These are phyloP conservation scores for Eurytemora carolleeae DNA, from an alignment of 1,140 invertebrate genomes.

Conservation along the genomic window DNA sequence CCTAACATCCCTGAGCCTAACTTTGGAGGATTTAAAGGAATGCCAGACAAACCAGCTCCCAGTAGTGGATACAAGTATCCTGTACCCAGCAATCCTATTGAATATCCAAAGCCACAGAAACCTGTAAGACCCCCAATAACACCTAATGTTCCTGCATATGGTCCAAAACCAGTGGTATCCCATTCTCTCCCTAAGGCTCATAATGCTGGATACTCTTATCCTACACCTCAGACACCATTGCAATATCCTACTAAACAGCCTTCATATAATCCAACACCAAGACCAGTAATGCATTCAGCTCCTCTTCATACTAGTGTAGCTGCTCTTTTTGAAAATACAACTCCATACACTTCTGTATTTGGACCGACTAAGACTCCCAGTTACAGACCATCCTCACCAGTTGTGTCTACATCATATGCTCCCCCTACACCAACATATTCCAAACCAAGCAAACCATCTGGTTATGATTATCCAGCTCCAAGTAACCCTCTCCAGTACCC, in stretches of 20 bases:
- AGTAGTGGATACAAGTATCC: constrained; percentile 1
- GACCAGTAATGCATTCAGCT: neutral
- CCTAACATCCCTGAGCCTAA: neutral
- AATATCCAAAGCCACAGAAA: neutral
- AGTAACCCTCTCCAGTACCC: neutral
- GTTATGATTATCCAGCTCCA: neutral
- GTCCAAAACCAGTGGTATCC: neutral
- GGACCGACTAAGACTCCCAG: neutral
- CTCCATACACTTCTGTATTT: neutral
- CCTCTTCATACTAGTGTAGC: neutral
- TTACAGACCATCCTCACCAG: too few species aligned
- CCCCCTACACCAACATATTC: neutral
- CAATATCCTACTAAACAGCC: too few species aligned
- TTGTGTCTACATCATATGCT: neutral
- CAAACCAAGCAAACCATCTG: neutral
- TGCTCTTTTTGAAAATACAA: neutral
- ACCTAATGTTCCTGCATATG: neutral
- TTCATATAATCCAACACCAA: neutral
- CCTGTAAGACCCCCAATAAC: neutral
- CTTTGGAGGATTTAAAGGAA: constrained; percentile 2
- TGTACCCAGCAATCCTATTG: constrained; percentile 12
- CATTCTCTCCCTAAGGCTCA: neutral
- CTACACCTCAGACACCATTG: too few species aligned
- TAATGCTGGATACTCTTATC: neutral
- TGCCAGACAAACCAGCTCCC: neutral